These are phyloP conservation scores for Panagrolaimus sp. DNA, from an alignment of 1,140 invertebrate genomes.

Conservation along the genomic window DNA sequence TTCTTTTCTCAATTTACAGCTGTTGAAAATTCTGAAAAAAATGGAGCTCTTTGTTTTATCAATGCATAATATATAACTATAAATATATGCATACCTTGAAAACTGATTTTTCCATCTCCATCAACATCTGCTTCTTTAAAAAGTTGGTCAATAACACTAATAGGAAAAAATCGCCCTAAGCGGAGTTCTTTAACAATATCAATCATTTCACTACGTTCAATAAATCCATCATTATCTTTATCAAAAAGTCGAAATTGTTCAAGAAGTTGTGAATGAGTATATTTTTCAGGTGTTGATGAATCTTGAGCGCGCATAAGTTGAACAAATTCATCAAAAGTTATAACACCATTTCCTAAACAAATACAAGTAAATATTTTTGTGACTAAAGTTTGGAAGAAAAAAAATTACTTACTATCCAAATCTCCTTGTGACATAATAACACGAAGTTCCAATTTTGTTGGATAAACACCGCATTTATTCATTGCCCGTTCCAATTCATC, in stretches of 20 bases:
- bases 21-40: conserved; percentile 45
- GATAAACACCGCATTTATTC: conserved; percentile 56
- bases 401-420: conserved; percentile 44
- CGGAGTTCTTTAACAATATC: conserved; percentile 47
- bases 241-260: conserved; percentile 56
- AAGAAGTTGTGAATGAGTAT: conserved; percentile 40
- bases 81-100: conserved; percentile 42
- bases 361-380: background rate
- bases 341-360: conserved; percentile 53
- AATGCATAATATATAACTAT: conserved; percentile 6
- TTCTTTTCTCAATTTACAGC: conserved; percentile 39
- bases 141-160: conserved; percentile 50
- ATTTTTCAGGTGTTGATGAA: conserved; percentile 26
- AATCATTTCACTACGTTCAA: conserved; percentile 50
- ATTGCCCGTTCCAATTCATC: conserved; percentile 52
- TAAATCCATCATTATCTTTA: conserved; percentile 57
- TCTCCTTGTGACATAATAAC: conserved; percentile 55
- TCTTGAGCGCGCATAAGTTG: conserved; percentile 47
- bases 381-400: too few species aligned
- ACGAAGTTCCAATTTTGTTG: conserved; percentile 49
- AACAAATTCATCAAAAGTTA: conserved; percentile 57
- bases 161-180: conserved; percentile 46
- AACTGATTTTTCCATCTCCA: conserved; percentile 56
- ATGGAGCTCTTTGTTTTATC: background rate
- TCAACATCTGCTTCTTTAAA: conserved; percentile 54